Conservation (phyloP, 1,140 invertebrate genomes). For the Gryllus bimaculatus region DNA sequence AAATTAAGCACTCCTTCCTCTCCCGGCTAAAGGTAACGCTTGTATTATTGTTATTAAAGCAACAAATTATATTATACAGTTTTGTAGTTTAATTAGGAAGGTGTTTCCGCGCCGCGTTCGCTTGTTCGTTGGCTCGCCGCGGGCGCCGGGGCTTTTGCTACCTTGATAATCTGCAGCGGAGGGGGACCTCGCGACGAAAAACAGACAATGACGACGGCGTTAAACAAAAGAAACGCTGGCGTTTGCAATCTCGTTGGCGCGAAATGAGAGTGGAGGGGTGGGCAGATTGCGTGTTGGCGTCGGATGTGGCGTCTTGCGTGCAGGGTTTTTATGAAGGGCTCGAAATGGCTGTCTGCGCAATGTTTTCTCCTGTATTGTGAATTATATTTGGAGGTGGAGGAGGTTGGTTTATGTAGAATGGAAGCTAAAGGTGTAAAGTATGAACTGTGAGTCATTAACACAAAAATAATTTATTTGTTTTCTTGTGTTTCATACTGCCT, state of each 20-base stretch:
- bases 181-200: not conserved
- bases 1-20: not conserved
- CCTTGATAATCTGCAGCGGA: not conserved
- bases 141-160: not conserved
- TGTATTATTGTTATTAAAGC: slow-evolving; percentile 1
- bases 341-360: too few relatives aligned
- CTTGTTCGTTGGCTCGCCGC: not conserved
- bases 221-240: not conserved
- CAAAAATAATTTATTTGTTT: too few relatives aligned
- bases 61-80: not conserved
- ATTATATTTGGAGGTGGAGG: not conserved
- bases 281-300: too few relatives aligned
- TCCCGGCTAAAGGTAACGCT: not conserved
- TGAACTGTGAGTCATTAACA: too few relatives aligned
- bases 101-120: not conserved
- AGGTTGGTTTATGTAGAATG: not conserved
- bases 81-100: slow-evolving; percentile 5
- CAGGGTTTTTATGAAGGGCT: too few relatives aligned
- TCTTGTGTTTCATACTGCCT: too few relatives aligned
- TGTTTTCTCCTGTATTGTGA: too few relatives aligned
- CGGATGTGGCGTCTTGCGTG: too few relatives aligned
- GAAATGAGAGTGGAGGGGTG: too few relatives aligned
- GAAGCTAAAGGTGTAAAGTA: not conserved
- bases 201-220: not conserved
- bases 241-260: not conserved